Evolutionary conservation across 2,888 invertebrate genomes (phyloP).

Genomic region (Brenthis daphne): DNA sequence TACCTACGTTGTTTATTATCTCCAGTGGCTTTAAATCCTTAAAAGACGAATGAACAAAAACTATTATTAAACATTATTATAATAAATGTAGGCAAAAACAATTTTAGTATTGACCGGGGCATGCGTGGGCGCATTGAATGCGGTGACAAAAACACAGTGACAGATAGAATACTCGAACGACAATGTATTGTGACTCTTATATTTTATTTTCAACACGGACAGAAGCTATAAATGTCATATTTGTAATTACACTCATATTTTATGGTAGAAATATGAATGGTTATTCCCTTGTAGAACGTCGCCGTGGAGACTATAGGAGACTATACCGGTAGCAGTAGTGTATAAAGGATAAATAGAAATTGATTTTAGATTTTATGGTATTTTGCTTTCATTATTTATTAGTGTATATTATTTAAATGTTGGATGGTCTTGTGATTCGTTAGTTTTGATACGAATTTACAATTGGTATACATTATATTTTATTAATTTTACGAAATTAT

Average conservation of each 20-base stretch:
- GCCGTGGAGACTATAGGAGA: not conserved
- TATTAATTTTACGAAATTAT: too few species aligned
- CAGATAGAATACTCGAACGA: conserved; percentile 43
- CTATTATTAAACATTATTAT: conserved; percentile 18
- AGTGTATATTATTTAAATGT: too few species aligned
- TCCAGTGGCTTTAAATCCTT: not conserved
- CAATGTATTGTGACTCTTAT: conserved; percentile 37
- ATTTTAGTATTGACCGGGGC: conserved; percentile 50
- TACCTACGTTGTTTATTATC: too few species aligned
- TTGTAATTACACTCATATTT: conserved; percentile 31
- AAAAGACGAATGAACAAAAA: not conserved
- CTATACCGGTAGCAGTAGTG: conserved; percentile 14
- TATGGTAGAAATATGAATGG: conserved; percentile 14
- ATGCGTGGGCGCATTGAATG: conserved; percentile 53
- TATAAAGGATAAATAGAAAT: conserved; percentile 9
- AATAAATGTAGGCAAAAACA: conserved; percentile 44
- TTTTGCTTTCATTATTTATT: too few species aligned
- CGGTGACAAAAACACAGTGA: conserved; percentile 54
- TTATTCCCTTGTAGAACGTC: not conserved
- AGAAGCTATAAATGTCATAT: conserved; percentile 33
- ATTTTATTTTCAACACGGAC: conserved; percentile 30
- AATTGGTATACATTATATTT: too few species aligned
- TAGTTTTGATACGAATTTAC: too few species aligned
- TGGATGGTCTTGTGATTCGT: too few species aligned
- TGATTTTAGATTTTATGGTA: too few species aligned